Evolutionary conservation across 2,113 vertebrate genomes (phyloP), one percentile per base, ranked within the genome.

Genomic region (Probosciger aterrimus): DNA sequence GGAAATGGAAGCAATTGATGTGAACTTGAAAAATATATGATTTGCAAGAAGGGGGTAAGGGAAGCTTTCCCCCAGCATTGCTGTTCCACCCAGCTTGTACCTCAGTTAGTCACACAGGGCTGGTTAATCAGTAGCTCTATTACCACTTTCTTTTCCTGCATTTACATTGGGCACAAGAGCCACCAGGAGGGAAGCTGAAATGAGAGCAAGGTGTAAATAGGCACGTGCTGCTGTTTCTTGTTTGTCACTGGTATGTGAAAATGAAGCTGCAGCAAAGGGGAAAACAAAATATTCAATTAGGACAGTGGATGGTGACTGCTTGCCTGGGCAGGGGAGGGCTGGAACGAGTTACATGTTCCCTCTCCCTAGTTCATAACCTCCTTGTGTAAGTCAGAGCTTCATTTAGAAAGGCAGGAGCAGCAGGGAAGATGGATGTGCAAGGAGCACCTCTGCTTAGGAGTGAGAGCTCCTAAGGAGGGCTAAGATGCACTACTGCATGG

Each of bases 1-100:
- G 64, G 91, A 97, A 97, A 93, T 9, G 4, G 76, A 87, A 79
- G 86, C 88, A 97, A 97, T 85, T 92, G 92, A 94, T 93, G 87
- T 65, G 79, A 96, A 89, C 83, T 89, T 94, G 92, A 92, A 92
- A 94, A 96, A 93, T 82, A 86, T 41, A 78, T 16, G 49, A 78
- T 64, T 81, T 82, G 52, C 90, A 79, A 89, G 74, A n/a, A 7
- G 8, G n/a, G 31, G 57, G 47, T 14, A 62, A 37, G 59, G 44
- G 43, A 75, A 70, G 74, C 83, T 79, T 50, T 60, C 82, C 6
- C 0, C 12, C 60, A 53, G 93, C 74, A 1, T 6, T 2, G 37
- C 47, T 78, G 23, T 41, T 93, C 41, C 67, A 19, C 59, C 37
- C 78, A 88, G 78, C 80, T n/a, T 53, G 0, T 22, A 63, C 62